Evolutionary conservation across 1,140 invertebrate genomes (phyloP).

Genomic region (Drosophila nikananu): DNA sequence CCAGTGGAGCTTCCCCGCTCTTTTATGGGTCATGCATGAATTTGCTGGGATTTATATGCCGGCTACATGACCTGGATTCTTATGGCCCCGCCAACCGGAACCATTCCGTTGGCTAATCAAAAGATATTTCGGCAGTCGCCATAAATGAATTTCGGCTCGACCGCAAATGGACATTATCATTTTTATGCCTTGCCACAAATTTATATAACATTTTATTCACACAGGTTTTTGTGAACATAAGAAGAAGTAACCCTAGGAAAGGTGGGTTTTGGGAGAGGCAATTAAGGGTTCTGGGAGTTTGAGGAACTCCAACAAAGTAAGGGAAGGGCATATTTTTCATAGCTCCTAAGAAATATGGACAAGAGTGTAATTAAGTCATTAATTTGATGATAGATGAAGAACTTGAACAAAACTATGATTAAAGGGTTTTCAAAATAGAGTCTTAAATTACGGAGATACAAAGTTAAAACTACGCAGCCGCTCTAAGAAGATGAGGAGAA

Average conservation of each 20-base stretch:
- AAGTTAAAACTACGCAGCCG: too few relatives aligned
- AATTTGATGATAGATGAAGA: background rate
- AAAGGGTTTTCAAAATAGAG: background rate
- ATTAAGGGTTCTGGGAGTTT: background rate
- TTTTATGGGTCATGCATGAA: constrained; percentile 65
- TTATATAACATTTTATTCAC: constrained; percentile 31
- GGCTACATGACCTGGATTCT: constrained; percentile 54
- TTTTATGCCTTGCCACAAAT: constrained; percentile 19
- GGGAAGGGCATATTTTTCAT: too few relatives aligned
- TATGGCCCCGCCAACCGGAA: constrained; percentile 30
- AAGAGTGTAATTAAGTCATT: background rate
- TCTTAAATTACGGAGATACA: too few relatives aligned
- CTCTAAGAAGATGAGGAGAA: background rate
- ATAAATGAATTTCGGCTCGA: constrained; percentile 31
- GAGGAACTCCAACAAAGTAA: background rate
- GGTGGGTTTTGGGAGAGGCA: background rate
- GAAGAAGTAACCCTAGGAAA: background rate
- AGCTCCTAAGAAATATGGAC: background rate
- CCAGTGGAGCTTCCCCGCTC: constrained; percentile 1
- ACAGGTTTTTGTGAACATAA: background rate
- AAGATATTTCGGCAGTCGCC: constrained; percentile 38
- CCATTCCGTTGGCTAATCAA: constrained; percentile 48
- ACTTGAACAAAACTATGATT: background rate
- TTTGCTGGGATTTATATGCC: constrained; percentile 56
- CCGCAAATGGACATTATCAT: constrained; percentile 37